Evolutionary conservation across 2,113 vertebrate genomes (phyloP), one percentile per base, ranked within the genome.

Genomic region (Cyprinodon tularosa): DNA sequence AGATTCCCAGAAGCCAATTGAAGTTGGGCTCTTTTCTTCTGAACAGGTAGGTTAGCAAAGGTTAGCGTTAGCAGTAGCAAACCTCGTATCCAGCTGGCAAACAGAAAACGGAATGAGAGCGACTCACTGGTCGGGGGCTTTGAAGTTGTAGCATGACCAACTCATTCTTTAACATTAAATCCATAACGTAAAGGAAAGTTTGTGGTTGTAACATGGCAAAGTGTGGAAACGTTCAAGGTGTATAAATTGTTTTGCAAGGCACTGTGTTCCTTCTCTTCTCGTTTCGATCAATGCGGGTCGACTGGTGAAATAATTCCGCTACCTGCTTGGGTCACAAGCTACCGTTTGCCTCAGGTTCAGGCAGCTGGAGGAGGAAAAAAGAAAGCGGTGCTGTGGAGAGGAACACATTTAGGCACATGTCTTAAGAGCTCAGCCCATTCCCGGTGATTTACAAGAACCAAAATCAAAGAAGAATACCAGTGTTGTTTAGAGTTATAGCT

Each of bases 351-450:
- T 29, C 53, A 48, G 38, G 40, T 69, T 22, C 48, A 84, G 36
- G 42, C 45, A 66, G 38, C 67, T 44, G 42, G 36, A 14, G 29
- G 6, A 3, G 10, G 12, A 42, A 39, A n/a, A 50, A 50, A 12
- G 10, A 60, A 11, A 38, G 3, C 11, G n/a, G 29, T 68, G 15
- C 15, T 74, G 20, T 47, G 38, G n/a, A 72, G 64, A 38, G 71
- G 37, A 29, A 40, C n/a, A 66, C 69, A 50, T 72, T 86, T 72
- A 91, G 86, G 85, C 85, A 90, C 84, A 72, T 71, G 78, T 78
- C 66, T 44, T 82, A 15, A 29, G 1, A 39, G 48, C 12, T 70
- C 29, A 70, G 0, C 67, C 63, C 47, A 68, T 29, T 70, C 44
- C 38, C 72, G 47, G 76, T 9, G 50, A 38, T 83, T 64, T 67